Conservation (phyloP, 2,888 invertebrate species). For the Sesia apiformis region DNA sequence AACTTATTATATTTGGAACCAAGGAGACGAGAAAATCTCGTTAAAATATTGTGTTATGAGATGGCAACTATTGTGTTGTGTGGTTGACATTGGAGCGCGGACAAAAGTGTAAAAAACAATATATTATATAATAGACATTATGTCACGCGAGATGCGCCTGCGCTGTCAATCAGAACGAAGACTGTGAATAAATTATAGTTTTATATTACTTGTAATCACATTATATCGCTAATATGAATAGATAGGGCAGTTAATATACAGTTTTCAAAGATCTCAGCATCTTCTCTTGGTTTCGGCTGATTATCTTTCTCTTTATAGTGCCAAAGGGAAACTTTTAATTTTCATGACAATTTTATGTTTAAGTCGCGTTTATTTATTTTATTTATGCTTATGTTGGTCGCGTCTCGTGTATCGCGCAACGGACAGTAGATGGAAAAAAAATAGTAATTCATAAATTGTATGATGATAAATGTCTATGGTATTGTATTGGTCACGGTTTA, state of each 20-base stretch:
- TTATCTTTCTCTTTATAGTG: conserved; percentile 48
- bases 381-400: too few species aligned
- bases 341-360: conserved; percentile 52
- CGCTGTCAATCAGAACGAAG: conserved; percentile 42
- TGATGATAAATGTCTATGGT: too few species aligned
- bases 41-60: not conserved
- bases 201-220: conserved; percentile 13
- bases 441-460: too few species aligned
- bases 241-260: conserved; percentile 40
- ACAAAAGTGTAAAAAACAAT: not conserved
- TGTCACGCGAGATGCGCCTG: conserved; percentile 1
- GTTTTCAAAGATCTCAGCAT: conserved; percentile 67
- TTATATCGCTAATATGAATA: conserved; percentile 24
- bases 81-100: not conserved
- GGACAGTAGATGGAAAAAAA: too few species aligned
- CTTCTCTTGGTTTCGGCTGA: conserved; percentile 15
- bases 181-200: conserved; percentile 52
- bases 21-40: not conserved
- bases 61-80: conserved; percentile 7
- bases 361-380: conserved; percentile 41
- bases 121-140: too few species aligned
- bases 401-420: too few species aligned
- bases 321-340: conserved; percentile 45
- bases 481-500: too few species aligned
- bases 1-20: not conserved